Evolutionary conservation across 2,888 invertebrate species (phyloP), one percentile per base, ranked within the genome.

Genomic region (Caenorhabditis uteleia): DNA sequence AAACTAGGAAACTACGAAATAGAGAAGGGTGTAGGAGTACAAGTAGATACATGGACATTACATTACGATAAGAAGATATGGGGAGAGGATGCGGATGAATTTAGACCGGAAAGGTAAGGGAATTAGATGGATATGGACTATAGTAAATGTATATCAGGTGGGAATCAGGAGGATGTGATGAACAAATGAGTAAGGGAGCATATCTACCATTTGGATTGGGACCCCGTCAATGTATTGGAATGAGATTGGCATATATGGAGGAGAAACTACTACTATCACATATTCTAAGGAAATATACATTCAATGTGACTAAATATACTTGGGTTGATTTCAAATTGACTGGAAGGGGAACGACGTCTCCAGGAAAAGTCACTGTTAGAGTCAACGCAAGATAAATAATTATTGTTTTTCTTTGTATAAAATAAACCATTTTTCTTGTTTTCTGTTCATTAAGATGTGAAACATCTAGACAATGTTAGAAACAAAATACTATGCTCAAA

Each of bases 241-340:
- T 75, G 70, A 58, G 77, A n/a, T 45, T 79, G 44, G 79, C 78
- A 1, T 68, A 70, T 27, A 53, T 81, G 60, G 80, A 81, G 49
- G 70, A 75, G 45, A 80, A 80, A 50, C 21, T 79, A 56, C 50
- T 75, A 3, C 54, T 80, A 4, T 42, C 70, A 8, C 66, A 68
- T 43, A 54, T 80, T 44, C 51, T 80, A 2, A 48, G 67, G 3
- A 61, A 64, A 47, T 80, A 59, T 57, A 48, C 49, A 6, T 54
- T 80, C 38, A 48, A 40, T 16, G 45, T 40, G 14, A 53, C 58
- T 3, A 34, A 29, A 0, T 54, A 70, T 16, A 75, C 78, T 1
- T 34, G 48, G 25, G 57, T 56, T 23, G 57, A 57, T 4, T 21
- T 64, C 39, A 53, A 53, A 25, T 26, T 64, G 7, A 25, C 39